A percentile compares a stretch with the other conserved stretches of the same genome.
Evolutionary conservation across 2,113 vertebrate species (phyloP).

Genomic region (Oryzias celebensis): DNA sequence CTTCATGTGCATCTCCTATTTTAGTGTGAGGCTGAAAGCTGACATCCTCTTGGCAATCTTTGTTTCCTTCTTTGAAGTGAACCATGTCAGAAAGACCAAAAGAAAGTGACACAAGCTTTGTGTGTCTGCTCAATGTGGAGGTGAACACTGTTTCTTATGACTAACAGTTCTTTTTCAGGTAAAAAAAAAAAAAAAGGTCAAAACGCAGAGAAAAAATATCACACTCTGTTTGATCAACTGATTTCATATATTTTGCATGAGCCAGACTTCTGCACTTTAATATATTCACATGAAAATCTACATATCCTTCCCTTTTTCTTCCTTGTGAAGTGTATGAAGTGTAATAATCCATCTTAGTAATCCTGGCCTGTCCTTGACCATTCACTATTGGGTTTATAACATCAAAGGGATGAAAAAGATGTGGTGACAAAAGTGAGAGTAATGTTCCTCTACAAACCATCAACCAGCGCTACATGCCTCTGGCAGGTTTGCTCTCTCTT

Average conservation of each 20-base stretch:
- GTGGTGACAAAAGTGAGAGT: conserved; percentile 60
- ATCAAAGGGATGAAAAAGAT: conserved; percentile 70
- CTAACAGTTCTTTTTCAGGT: conserved; percentile 1
- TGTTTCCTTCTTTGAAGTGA: conserved; percentile 75
- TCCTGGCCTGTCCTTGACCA: conserved; percentile 56
- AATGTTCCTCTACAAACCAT: conserved; percentile 54
- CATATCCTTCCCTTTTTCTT: conserved; percentile 14
- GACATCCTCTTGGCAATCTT: conserved; percentile 73
- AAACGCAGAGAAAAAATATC: conserved; percentile 14
- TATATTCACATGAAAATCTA: conserved; percentile 36
- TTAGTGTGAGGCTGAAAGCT: conserved; percentile 65
- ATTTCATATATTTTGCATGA: not conserved
- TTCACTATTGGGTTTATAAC: conserved; percentile 62
- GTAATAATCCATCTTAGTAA: conserved; percentile 63
- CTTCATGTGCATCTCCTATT: conserved; percentile 52
- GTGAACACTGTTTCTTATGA: conserved; percentile 55
- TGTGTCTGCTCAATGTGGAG: conserved; percentile 69
- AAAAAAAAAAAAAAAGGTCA: conserved; percentile 11
- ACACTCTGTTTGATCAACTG: not conserved
- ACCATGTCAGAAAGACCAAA: conserved; percentile 55
- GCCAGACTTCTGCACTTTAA: conserved; percentile 4
- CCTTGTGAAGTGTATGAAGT: conserved; percentile 36
- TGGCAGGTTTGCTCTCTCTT: conserved; percentile 40
- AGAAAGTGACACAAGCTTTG: conserved; percentile 55
- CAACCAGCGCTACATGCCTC: conserved; percentile 30